A percentile compares a stretch with the other conserved stretches of the same genome.
phyloP scores from a whole-genome alignment of 2,888 invertebrate genomes.

The Hirtodrosophila duncani region DNA sequence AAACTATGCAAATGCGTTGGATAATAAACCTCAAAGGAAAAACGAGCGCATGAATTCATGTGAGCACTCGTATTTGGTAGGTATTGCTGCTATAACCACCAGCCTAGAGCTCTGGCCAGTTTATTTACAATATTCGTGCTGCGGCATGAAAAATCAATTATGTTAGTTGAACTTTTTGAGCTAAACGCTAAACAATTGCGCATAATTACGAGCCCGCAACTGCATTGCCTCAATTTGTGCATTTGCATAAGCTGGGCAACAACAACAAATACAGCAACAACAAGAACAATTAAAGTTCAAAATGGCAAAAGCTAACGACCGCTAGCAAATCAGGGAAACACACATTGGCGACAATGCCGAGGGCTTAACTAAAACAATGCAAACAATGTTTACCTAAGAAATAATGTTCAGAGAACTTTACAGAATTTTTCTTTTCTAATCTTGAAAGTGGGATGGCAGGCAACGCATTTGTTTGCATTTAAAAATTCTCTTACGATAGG shows the following conservation, averaged over 20 bases:
- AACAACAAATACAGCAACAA: constrained; percentile 26
- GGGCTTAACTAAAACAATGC: constrained; percentile 26
- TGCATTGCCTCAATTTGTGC: constrained; percentile 66
- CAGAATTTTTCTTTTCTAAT: too few relatives aligned
- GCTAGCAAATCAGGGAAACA: constrained; percentile 41
- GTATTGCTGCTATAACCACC: constrained; percentile 20
- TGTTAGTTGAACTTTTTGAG: constrained; percentile 54
- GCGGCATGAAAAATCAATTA: constrained; percentile 62
- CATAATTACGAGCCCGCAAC: constrained; percentile 65
- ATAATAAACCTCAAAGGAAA: background rate
- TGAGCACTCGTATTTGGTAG: constrained; percentile 10
- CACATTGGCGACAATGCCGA: constrained; percentile 14
- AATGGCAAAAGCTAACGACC: constrained; percentile 63
- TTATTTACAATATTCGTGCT: constrained; percentile 34
- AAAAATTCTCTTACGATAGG: too few relatives aligned
- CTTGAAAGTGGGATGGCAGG: too few relatives aligned
- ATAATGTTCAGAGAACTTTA: too few relatives aligned
- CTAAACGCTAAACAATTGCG: constrained; percentile 73
- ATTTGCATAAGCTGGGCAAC: constrained; percentile 52
- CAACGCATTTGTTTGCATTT: too few relatives aligned
- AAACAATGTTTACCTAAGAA: constrained; percentile 5
- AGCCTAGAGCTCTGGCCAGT: too few relatives aligned
- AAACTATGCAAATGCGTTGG: constrained; percentile 51
- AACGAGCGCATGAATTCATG: constrained; percentile 20
- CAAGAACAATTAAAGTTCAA: constrained; percentile 52